phyloP scores from a whole-genome alignment of 2,797 vertebrate species.

The Enteromius paludinosus region DNA sequence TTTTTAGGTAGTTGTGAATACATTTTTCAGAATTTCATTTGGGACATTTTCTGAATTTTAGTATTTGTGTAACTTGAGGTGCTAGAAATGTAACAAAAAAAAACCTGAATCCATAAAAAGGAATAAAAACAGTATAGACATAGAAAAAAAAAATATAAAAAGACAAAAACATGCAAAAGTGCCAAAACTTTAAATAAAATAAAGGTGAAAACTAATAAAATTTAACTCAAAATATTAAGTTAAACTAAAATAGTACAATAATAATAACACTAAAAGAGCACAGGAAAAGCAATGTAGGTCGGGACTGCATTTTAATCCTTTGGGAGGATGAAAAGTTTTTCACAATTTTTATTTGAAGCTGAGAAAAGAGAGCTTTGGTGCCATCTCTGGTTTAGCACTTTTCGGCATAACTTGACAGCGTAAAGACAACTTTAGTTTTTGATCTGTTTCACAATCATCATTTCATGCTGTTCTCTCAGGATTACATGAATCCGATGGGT shows the following conservation, averaged over 20 bases:
- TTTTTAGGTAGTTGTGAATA: too few relatives aligned
- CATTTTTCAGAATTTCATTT: too few relatives aligned
- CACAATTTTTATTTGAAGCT: neutral
- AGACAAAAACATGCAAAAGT: neutral
- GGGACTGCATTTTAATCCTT: neutral
- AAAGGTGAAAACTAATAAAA: neutral
- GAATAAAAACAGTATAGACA: neutral
- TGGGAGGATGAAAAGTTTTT: neutral
- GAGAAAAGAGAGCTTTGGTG: neutral
- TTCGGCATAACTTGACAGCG: neutral
- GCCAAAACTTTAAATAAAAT: neutral
- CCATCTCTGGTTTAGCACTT: neutral
- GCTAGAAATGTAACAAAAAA: neutral
- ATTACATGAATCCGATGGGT: slow-evolving; percentile 1
- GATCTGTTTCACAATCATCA: neutral
- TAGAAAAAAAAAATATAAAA: too few relatives aligned
- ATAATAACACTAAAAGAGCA: neutral
- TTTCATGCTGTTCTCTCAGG: slow-evolving; percentile 21
- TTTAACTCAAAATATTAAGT: neutral
- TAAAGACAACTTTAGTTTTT: slow-evolving; percentile 3
- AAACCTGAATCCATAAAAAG: neutral
- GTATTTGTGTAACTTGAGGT: neutral
- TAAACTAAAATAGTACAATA: neutral
- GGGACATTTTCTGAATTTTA: too few relatives aligned
- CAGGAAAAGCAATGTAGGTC: neutral